Evolutionary conservation across 2,797 vertebrate genomes (phyloP).

Genomic region (Sandelia bainsii): DNA sequence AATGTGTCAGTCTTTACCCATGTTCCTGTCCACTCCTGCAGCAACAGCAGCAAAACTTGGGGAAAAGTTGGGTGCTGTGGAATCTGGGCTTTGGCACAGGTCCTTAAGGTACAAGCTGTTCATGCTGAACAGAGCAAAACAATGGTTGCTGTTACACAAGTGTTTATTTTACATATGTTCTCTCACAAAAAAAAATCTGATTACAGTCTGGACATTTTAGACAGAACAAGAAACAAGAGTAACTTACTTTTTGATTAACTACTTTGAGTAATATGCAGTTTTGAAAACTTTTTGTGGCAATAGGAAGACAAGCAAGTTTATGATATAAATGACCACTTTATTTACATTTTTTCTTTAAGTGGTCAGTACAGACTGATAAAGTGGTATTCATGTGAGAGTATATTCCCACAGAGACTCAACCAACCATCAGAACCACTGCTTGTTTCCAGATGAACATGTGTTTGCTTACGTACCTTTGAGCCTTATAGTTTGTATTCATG

Average conservation of each 20-base stretch:
- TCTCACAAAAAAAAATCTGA: not conserved
- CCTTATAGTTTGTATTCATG: constrained; percentile 76
- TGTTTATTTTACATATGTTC: not conserved
- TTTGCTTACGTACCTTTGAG: constrained; percentile 72
- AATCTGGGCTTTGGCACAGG: constrained; percentile 79
- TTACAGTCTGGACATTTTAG: not conserved
- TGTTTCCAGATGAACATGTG: not conserved
- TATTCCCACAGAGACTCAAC: not conserved
- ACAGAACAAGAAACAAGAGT: not conserved
- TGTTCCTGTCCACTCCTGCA: constrained; percentile 86
- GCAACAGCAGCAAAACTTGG: constrained; percentile 88
- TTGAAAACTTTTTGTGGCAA: not conserved
- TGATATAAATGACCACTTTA: not conserved
- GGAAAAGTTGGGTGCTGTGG: constrained; percentile 80
- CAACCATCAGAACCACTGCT: not conserved
- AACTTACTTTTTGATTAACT: not conserved
- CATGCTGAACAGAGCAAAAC: constrained; percentile 60
- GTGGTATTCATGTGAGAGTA: not conserved
- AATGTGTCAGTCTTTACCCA: constrained; percentile 79
- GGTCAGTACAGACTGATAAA: not conserved
- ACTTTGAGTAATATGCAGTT: not conserved
- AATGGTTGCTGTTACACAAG: not conserved
- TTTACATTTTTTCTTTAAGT: too few relatives aligned
- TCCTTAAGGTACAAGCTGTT: constrained; percentile 82
- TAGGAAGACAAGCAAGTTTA: not conserved